Evolutionary conservation across 2,797 vertebrate genomes (phyloP).

Genomic region (Austrolebias charrua): DNA sequence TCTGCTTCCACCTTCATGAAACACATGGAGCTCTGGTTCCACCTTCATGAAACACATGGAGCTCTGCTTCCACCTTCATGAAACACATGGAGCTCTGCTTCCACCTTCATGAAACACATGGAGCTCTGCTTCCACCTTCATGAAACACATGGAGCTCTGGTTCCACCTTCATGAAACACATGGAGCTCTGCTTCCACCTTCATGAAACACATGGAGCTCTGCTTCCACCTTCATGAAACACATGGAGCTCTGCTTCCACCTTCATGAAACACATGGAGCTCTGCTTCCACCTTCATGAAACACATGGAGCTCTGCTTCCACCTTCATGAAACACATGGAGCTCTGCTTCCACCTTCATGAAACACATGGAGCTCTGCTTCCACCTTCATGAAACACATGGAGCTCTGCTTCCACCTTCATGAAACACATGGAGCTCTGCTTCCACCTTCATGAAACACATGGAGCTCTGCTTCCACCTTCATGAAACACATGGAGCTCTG

Average conservation of each 20-base stretch:
- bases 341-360: background rate
- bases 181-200: background rate
- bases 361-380: background rate
- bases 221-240: background rate
- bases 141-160: background rate
- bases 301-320: background rate
- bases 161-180: background rate
- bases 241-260: background rate
- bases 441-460: background rate
- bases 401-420: background rate
- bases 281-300: background rate
- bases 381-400: fast-evolving
- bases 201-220: background rate
- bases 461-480: background rate
- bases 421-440: background rate
- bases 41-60: fast-evolving
- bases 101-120: fast-evolving
- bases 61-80: background rate
- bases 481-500: background rate
- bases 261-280: background rate
- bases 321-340: too few relatives aligned
- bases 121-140: background rate
- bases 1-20: background rate
- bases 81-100: background rate
- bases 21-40: background rate